Conservation (phyloP, 2,113 vertebrate species). For the Sturnus vulgaris region DNA sequence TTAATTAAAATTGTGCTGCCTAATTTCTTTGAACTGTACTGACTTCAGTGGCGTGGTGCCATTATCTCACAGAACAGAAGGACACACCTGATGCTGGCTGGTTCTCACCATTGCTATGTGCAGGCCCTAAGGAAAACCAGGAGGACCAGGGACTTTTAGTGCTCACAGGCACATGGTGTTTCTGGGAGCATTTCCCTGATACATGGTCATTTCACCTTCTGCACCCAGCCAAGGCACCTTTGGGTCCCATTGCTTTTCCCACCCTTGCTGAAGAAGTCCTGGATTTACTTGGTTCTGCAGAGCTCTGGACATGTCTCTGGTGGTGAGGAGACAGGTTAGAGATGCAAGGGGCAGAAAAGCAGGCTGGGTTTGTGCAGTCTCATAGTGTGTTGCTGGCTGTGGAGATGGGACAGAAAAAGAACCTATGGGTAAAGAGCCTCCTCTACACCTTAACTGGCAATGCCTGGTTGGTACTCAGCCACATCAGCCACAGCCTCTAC, state of each 20-base stretch:
- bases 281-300: accelerated
- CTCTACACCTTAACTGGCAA: not conserved
- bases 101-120: not conserved
- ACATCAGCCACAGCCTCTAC: not conserved
- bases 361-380: not conserved
- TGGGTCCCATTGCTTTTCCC: not conserved
- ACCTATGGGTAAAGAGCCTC: accelerated
- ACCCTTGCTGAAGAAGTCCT: not conserved
- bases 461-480: not conserved
- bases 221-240: not conserved
- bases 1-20: slow-evolving; percentile 19
- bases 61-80: not conserved
- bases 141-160: not conserved
- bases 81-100: not conserved
- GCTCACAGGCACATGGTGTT: accelerated
- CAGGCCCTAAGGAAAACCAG: not conserved
- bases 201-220: accelerated
- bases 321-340: not conserved
- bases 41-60: not conserved
- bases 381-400: accelerated
- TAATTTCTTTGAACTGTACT: slow-evolving; percentile 21
- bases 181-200: not conserved
- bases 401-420: not conserved
- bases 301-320: not conserved
- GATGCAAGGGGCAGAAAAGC: not conserved